Base-by-base conservation (phyloP, 2,888 invertebrate genomes). In the Harpalus rufipes region DNA sequence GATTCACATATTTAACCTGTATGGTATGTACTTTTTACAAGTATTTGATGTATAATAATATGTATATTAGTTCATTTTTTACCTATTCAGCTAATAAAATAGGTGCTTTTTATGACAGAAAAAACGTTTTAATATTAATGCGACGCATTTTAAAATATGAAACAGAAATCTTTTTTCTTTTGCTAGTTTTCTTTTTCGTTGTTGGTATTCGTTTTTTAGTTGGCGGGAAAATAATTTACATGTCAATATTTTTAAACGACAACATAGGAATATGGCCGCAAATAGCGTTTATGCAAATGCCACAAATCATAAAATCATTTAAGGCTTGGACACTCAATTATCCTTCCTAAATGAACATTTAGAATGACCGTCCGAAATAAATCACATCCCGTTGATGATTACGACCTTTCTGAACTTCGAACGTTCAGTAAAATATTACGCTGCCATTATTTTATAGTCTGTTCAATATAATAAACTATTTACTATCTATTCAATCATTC, bases 301-400 rank as follows among this genome's bases (percentile, higher is more conserved):
- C 76, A 84, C 84, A 84, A 84, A 84, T 84, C 84, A 84, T 84
- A 78, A 84, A 76, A 84, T 84, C 84, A 84, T 84, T 84, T 84
- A 84, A 78, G 51, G 32, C 41, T 58, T 61, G 78, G 84, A 84
- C 84, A 84, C 78, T 84, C 84, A 84, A 84, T 84, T 84, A 84
- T 84, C 65, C 78, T 56, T 74, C 65, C 84, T 78, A 84, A 84
- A 84, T 76, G 83, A 83, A 32, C 83, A 83, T 32, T 83, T 83
- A 61, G 76, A 83, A 82, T 83, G 82, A 74, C 82, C 59, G 74
- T 72, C 59, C 83, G 58, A 65, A 65, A 63, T 84, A 78, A 84
- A 78, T 84, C 84, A 78, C 68, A 14, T 14, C 59, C 14, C 32
- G 25, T 39, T 74, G 72, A 41, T 44, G 72, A 44, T 51, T 58